phyloP scores from a whole-genome alignment of 1,140 invertebrate species.

The Radopholus similis region DNA sequence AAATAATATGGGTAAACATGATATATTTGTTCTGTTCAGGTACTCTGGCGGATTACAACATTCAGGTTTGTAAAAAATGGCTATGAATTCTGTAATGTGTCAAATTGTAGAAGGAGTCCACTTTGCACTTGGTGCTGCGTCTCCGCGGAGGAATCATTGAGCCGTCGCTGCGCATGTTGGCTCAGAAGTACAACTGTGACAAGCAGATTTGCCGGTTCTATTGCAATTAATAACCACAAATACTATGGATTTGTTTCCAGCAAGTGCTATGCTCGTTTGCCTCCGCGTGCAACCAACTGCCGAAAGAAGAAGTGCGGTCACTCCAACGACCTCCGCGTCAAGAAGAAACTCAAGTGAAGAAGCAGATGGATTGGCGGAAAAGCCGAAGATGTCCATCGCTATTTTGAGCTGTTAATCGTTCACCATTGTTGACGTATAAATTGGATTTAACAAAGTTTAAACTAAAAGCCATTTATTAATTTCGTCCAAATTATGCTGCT shows the following conservation, averaged over 20 bases:
- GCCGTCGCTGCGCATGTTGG: constrained; percentile 86
- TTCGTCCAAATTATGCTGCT: too few species aligned
- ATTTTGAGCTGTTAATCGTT: too few species aligned
- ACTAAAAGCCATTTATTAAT: too few species aligned
- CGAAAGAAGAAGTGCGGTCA: constrained; percentile 99
- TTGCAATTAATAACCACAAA: neutral
- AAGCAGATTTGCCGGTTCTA: constrained; percentile 77
- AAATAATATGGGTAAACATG: too few species aligned
- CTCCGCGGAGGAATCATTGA: constrained; percentile 93
- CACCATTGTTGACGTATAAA: too few species aligned
- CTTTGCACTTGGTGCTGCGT: too few species aligned
- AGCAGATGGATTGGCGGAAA: neutral
- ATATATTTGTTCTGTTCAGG: too few species aligned
- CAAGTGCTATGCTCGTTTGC: constrained; percentile 96
- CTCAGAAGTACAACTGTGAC: constrained; percentile 98
- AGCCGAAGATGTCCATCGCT: too few species aligned
- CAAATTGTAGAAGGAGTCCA: constrained; percentile 70
- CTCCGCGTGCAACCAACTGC: constrained; percentile 94
- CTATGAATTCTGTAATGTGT: too few species aligned
- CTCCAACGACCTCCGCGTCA: constrained; percentile 95
- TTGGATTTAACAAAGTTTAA: too few species aligned
- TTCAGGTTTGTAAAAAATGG: too few species aligned
- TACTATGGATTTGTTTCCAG: constrained; percentile 61
- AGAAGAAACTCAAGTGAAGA: constrained; percentile 97
- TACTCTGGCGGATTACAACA: constrained; percentile 71